phyloP scores from a whole-genome alignment of 2,888 invertebrate genomes.

The Apoderus coryli region DNA sequence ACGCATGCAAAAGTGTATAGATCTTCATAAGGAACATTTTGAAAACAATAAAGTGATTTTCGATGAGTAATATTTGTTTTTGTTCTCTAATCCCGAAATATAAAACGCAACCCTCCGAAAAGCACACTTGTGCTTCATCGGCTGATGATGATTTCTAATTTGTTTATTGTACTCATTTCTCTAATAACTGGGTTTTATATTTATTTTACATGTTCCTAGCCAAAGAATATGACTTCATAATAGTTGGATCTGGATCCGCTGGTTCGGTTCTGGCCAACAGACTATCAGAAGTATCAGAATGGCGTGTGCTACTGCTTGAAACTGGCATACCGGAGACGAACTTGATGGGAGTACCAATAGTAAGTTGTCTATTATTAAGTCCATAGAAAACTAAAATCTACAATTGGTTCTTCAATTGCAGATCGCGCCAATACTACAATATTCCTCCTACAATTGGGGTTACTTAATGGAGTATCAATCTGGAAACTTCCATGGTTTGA shows the following conservation, averaged over 20 bases:
- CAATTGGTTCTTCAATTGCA: slow-evolving; percentile 4
- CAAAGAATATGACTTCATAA: slow-evolving; percentile 32
- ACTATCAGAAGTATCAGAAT: slow-evolving; percentile 32
- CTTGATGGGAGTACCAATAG: slow-evolving; percentile 34
- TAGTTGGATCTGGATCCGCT: slow-evolving; percentile 35
- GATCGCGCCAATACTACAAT: slow-evolving; percentile 27
- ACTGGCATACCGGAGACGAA: slow-evolving; percentile 25
- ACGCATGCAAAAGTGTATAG: no score
- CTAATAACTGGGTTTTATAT: no score
- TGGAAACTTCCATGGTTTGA: slow-evolving; percentile 13
- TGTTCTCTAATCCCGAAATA: no score
- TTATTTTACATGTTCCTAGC: no score
- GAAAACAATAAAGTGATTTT: no score
- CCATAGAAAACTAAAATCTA: not conserved
- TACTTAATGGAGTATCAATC: slow-evolving; percentile 28
- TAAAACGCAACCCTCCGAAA: no score
- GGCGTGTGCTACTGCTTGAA: slow-evolving; percentile 26
- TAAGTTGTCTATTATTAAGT: slow-evolving; percentile 20
- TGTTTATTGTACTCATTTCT: no score
- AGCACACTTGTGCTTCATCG: no score
- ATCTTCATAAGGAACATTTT: no score
- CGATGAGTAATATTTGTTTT: no score
- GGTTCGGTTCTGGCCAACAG: slow-evolving; percentile 37
- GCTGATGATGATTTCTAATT: no score
- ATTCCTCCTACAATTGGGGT: slow-evolving; percentile 30